A percentile compares a stretch with the other conserved stretches of the same genome.
These are phyloP conservation scores for Apamea crenata DNA, from an alignment of 2,888 invertebrate species.

Conservation along the genomic window DNA sequence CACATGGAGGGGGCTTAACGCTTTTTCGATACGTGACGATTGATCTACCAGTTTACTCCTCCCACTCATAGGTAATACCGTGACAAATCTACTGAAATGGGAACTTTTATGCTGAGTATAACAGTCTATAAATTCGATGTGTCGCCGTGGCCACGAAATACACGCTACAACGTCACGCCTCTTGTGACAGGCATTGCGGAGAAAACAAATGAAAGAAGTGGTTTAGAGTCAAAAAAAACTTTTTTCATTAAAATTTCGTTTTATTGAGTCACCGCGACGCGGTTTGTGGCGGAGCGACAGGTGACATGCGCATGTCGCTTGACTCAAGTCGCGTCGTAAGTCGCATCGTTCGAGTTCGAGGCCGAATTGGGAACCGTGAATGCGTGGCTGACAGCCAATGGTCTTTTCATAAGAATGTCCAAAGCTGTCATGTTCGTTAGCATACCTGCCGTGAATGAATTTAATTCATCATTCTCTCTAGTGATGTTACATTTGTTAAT, in stretches of 20 bases:
- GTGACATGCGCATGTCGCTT: not conserved
- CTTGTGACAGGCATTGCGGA: not conserved
- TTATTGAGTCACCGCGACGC: not conserved
- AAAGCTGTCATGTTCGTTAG: not conserved
- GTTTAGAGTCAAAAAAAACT: not conserved
- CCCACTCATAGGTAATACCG: too few species aligned
- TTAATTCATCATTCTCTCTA: too few species aligned
- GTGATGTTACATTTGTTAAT: not conserved
- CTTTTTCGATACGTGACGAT: too few species aligned
- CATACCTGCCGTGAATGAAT: not conserved
- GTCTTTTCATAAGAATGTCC: not conserved
- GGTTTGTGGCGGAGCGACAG: not conserved
- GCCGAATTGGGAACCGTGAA: not conserved
- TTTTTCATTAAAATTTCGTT: not conserved
- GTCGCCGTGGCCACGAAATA: not conserved
- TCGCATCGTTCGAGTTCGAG: not conserved
- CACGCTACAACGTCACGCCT: not conserved
- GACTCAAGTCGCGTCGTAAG: not conserved
- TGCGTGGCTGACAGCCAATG: not conserved
- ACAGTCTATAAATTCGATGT: not conserved
- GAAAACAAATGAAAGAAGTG: not conserved
- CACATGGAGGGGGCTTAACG: too few species aligned
- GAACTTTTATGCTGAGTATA: not conserved
- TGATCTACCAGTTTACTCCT: too few species aligned
- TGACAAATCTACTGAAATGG: not conserved